These are phyloP conservation scores for Anodontia alba DNA, from an alignment of 2,888 invertebrate genomes.

Conservation along the genomic window DNA sequence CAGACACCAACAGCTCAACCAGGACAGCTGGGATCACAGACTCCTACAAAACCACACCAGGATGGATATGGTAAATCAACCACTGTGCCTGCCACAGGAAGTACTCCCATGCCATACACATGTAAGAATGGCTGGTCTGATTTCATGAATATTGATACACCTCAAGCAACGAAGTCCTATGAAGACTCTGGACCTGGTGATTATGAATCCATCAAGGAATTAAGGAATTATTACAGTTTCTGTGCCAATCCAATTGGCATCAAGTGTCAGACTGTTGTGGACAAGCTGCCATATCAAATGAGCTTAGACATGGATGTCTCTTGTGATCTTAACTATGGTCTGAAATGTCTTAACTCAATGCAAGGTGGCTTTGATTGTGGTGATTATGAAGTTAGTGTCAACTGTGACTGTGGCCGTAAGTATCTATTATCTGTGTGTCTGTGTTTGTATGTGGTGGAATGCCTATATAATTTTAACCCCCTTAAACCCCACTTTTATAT, in stretches of 20 bases:
- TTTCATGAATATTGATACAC: slow-evolving; percentile 73
- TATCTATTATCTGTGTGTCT: slow-evolving; percentile 3
- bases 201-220: slow-evolving; percentile 65
- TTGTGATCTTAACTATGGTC: slow-evolving; percentile 88
- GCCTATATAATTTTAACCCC: too few species aligned
- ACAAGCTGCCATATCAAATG: slow-evolving; percentile 64
- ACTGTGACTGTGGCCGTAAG: slow-evolving; percentile 86
- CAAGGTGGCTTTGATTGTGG: slow-evolving; percentile 70
- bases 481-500: too few species aligned
- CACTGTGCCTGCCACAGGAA: too few species aligned
- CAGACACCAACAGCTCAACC: too few species aligned
- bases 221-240: slow-evolving; percentile 72
- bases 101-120: slow-evolving; percentile 58
- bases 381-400: slow-evolving; percentile 81
- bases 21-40: slow-evolving; percentile 23
- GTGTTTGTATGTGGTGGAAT: neutral
- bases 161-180: slow-evolving; percentile 42
- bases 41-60: slow-evolving; percentile 41
- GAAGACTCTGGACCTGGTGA: slow-evolving; percentile 67
- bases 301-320: slow-evolving; percentile 63
- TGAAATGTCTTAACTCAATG: slow-evolving; percentile 87
- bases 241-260: slow-evolving; percentile 75
- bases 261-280: slow-evolving; percentile 70
- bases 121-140: slow-evolving; percentile 71
- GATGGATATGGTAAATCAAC: slow-evolving; percentile 7